These are phyloP conservation scores for Apis cerana DNA, from an alignment of 1,140 invertebrate species.

Conservation along the genomic window DNA sequence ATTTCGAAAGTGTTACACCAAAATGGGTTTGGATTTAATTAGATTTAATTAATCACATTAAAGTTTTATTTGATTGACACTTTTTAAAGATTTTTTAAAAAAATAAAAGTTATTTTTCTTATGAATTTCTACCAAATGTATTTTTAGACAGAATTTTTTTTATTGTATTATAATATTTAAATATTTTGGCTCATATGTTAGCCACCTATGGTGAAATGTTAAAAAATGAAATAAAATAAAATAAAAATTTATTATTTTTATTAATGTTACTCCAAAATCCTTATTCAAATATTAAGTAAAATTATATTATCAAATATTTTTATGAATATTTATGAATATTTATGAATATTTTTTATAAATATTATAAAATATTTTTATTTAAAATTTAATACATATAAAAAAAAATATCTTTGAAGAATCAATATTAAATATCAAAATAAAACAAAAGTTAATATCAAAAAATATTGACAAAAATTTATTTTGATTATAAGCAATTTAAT, in stretches of 20 bases:
- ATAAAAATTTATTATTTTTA: neutral
- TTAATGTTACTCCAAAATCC: neutral
- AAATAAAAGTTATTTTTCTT: too few relatives aligned
- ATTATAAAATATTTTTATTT: too few relatives aligned
- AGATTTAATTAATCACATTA: neutral
- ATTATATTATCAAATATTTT: too few relatives aligned
- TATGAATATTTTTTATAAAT: too few relatives aligned
- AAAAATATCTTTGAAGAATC: too few relatives aligned
- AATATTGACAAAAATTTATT: too few relatives aligned
- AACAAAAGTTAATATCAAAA: too few relatives aligned
- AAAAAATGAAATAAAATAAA: conserved; percentile 57
- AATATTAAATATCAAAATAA: too few relatives aligned
- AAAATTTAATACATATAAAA: too few relatives aligned
- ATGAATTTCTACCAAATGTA: neutral
- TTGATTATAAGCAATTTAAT: too few relatives aligned
- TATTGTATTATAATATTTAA: neutral
- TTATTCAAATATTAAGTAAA: neutral
- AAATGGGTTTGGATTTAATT: conserved; percentile 81
- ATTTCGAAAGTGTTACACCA: conserved; percentile 84
- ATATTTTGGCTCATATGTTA: conserved; percentile 65
- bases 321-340: too few relatives aligned
- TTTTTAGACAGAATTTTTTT: conserved; percentile 7
- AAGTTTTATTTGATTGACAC: neutral
- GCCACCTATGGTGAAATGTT: conserved; percentile 60
- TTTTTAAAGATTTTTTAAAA: neutral